phyloP scores from a whole-genome alignment of 2,113 vertebrate genomes.

The Zosterops borbonicus region DNA sequence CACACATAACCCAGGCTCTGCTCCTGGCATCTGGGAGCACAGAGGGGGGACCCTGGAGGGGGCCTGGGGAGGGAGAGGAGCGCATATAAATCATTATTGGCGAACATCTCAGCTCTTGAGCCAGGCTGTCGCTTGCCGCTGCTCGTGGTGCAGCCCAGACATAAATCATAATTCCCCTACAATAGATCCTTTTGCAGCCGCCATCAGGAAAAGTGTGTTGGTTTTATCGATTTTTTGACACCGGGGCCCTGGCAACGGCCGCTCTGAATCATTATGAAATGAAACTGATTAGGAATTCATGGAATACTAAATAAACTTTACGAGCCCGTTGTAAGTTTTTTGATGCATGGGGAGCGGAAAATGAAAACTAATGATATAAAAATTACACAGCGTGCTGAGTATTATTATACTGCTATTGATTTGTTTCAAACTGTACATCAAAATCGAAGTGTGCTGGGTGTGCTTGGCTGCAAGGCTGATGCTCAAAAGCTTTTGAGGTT shows the following conservation, averaged over 20 bases:
- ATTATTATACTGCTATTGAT: slow-evolving; percentile 98
- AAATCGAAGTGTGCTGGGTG: slow-evolving; percentile 81
- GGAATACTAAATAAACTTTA: slow-evolving; percentile 99
- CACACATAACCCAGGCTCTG: neutral
- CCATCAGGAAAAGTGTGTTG: slow-evolving; percentile 94
- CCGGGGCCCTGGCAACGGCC: slow-evolving; percentile 79
- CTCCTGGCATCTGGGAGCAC: neutral
- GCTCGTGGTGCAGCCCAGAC: slow-evolving; percentile 87
- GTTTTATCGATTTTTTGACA: slow-evolving; percentile 97
- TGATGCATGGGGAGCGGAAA: slow-evolving; percentile 89
- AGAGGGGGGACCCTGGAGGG: slow-evolving; percentile 16
- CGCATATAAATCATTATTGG: slow-evolving; percentile 99
- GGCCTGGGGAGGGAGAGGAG: slow-evolving; percentile 73
- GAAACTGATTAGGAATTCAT: slow-evolving; percentile 99
- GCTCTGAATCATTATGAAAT: slow-evolving; percentile 97
- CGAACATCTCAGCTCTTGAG: slow-evolving; percentile 92
- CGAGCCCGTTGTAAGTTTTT: slow-evolving; percentile 88
- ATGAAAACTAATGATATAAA: slow-evolving; percentile 98
- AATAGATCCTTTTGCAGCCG: slow-evolving; percentile 95
- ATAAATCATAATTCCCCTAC: slow-evolving; percentile 99
- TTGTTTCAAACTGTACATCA: slow-evolving; percentile 97
- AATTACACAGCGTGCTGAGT: slow-evolving; percentile 95
- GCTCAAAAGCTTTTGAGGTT: slow-evolving; percentile 48
- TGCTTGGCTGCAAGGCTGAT: slow-evolving; percentile 70
- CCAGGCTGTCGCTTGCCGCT: slow-evolving; percentile 84